Base-by-base conservation (phyloP, 2,113 vertebrate species). In the Lucifuga dentata region DNA sequence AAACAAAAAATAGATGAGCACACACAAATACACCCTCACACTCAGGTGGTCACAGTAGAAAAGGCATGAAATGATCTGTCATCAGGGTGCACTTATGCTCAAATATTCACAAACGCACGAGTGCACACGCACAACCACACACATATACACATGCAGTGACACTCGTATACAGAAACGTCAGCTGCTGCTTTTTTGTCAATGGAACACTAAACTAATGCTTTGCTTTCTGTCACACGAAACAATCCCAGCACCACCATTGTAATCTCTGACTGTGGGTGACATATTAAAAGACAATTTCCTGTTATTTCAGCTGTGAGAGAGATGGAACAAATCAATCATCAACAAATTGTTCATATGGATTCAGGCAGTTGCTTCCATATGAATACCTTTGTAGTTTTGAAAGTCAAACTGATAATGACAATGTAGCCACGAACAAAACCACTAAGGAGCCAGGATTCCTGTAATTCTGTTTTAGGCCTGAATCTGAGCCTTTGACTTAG, bases 261-360 rank as follows among this genome's bases (percentile, higher is more conserved):
- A 80, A 46, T 60, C 33, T 46, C 48, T 63, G 26, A 56, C 56
- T 57, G 21, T 46, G 46, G 53, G 43, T 81, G 87, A 84, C 69
- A 73, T 58, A 63, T 75, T 89, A 88, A 93, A 91, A 87, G 78
- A 65, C 86, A 90, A 92, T 92, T 91, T 92, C 82, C 88, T 76
- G 62, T 13, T 67, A 72, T 86, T 86, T 71, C 58, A 71, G 56
- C 48, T 26, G 56, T 23, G 33, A 52, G 19, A 20, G 43, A 63
- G 35, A 53, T 20, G 49, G 26, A 10, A 80, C 52, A 82, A 90
- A 89, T 93, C 86, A 80, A 90, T 92, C 53, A 59, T 35, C 20
- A 38, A 73, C 62, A 88, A 81, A 86, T 76, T 73, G 64, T 8
- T 57, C 53, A 59, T 59, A 48, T 71, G 26, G 19, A 6, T 38